phyloP scores from a whole-genome alignment of 2,113 vertebrate genomes.

The Muntiacus reevesi region DNA sequence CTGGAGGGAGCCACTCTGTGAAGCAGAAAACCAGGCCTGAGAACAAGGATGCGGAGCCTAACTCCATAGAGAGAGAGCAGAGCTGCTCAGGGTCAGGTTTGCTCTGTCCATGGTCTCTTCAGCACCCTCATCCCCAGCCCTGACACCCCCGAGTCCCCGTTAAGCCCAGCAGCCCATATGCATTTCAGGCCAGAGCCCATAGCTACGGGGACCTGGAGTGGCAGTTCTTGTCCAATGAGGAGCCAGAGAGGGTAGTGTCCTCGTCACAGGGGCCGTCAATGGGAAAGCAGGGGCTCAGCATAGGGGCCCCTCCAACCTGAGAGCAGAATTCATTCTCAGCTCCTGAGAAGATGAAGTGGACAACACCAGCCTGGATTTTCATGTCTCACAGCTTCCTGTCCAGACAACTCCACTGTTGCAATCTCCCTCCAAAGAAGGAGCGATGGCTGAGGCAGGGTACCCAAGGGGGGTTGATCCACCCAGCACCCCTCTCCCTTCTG shows the following conservation, averaged over 20 bases:
- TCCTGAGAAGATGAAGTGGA: not conserved
- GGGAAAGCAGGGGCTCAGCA: not conserved
- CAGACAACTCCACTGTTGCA: not conserved
- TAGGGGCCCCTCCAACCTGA: accelerated
- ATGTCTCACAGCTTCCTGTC: accelerated
- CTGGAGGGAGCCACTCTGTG: not conserved
- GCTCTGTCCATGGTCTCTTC: not conserved
- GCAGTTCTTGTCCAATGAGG: not conserved
- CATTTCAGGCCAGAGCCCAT: not conserved
- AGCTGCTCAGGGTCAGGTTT: not conserved
- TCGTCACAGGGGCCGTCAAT: not conserved
- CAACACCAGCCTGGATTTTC: not conserved
- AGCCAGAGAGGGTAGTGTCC: not conserved
- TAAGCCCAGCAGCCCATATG: not conserved
- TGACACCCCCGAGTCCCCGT: not conserved
- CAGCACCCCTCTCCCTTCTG: too few relatives aligned
- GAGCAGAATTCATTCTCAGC: not conserved
- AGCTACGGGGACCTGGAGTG: not conserved
- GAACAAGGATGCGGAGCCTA: not conserved
- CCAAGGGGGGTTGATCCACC: not conserved
- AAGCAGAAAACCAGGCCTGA: not conserved
- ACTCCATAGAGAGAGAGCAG: not conserved
- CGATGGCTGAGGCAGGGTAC: accelerated
- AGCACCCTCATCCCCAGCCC: not conserved
- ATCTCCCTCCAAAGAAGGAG: not conserved